A percentile compares a stretch with the other conserved stretches of the same genome.
Conservation (phyloP, 2,113 vertebrate species). For the Chionis minor region DNA sequence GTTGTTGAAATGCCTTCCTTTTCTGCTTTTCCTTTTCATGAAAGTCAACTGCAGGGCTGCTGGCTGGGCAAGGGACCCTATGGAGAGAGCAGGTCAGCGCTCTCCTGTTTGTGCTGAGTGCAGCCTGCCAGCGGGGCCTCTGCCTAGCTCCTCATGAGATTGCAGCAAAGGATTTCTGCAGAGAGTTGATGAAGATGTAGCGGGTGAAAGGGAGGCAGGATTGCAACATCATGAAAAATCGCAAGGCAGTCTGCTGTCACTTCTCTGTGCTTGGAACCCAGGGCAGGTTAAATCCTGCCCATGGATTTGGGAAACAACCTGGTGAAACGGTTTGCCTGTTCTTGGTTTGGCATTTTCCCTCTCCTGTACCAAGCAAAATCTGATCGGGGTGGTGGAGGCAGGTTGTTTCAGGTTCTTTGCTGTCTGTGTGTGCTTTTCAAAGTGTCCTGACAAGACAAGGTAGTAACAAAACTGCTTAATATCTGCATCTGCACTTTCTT, state of each 20-base stretch:
- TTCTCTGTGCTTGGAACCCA: neutral
- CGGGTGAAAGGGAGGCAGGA: neutral
- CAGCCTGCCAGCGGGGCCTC: rapidly evolving
- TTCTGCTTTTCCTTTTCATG: neutral
- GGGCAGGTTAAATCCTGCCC: neutral
- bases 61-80: neutral
- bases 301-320: neutral
- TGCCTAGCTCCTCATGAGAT: rapidly evolving
- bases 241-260: neutral
- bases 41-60: neutral
- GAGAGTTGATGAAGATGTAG: neutral
- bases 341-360: neutral
- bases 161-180: neutral
- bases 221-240: neutral
- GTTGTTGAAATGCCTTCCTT: neutral
- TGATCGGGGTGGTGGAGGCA: neutral
- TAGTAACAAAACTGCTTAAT: neutral
- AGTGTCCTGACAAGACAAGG: neutral
- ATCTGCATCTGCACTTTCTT: neutral
- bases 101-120: neutral
- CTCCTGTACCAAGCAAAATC: neutral
- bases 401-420: neutral
- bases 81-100: neutral
- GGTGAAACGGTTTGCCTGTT: neutral
- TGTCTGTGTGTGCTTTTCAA: neutral